phyloP scores from a whole-genome alignment of 2,888 invertebrate genomes.

The Cheilosia vernalis region DNA sequence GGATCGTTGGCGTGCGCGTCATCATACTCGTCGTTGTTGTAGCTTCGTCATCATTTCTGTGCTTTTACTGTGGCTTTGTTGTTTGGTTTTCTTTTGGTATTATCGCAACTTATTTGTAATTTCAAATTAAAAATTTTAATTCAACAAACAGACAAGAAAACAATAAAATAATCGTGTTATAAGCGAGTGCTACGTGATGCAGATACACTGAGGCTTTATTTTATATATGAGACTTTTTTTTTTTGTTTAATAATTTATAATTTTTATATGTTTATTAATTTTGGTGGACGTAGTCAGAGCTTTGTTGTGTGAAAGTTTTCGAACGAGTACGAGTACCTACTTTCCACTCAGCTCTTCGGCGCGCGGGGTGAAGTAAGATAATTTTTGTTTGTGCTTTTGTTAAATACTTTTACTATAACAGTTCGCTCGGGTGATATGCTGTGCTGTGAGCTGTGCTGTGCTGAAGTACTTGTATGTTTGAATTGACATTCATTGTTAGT shows the following conservation, averaged over 20 bases:
- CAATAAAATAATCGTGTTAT: background rate
- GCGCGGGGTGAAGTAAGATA: constrained; percentile 37
- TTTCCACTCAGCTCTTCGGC: constrained; percentile 4
- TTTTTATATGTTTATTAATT: constrained; percentile 31
- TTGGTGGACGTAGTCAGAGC: constrained; percentile 41
- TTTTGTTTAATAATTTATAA: constrained; percentile 7
- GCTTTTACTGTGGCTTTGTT: constrained; percentile 70
- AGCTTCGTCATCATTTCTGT: constrained; percentile 70
- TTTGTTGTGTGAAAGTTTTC: constrained; percentile 66
- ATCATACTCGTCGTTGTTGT: constrained; percentile 59
- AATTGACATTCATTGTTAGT: constrained; percentile 33
- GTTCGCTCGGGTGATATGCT: constrained; percentile 7
- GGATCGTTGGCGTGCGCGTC: constrained; percentile 66
- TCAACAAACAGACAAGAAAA: constrained; percentile 53
- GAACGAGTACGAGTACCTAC: background rate
- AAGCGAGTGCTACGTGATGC: background rate
- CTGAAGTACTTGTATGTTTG: constrained; percentile 6
- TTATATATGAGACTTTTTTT: background rate
- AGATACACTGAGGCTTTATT: background rate
- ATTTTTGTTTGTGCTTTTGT: constrained; percentile 28
- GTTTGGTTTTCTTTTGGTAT: constrained; percentile 75
- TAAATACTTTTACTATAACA: constrained; percentile 30
- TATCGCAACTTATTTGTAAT: constrained; percentile 76
- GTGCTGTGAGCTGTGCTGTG: constrained; percentile 16
- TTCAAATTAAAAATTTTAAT: constrained; percentile 75